Conservation (phyloP, 2,888 invertebrate genomes). For the Noctua pronuba region DNA sequence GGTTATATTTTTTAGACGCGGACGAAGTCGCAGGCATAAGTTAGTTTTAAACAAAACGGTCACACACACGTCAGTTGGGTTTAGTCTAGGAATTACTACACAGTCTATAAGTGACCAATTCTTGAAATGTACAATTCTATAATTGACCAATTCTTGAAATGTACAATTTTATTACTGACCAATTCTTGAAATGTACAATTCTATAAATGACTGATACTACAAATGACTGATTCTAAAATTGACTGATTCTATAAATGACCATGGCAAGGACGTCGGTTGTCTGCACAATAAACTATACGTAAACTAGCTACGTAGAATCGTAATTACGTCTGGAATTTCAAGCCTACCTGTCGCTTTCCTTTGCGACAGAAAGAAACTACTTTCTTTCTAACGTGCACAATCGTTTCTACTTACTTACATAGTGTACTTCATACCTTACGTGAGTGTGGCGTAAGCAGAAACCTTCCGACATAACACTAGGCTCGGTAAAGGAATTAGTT, state of each 20-base stretch:
- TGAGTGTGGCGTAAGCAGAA: constrained; percentile 17
- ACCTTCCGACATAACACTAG: constrained; percentile 48
- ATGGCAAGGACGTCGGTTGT: not conserved
- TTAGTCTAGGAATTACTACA: no score
- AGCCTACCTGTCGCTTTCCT: constrained; percentile 51
- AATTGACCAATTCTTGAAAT: no score
- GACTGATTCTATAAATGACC: no score
- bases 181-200: no score
- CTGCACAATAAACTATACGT: constrained; percentile 2
- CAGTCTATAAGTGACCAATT: no score
- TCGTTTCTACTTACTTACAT: constrained; percentile 22
- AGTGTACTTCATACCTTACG: constrained; percentile 39
- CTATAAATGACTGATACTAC: no score
- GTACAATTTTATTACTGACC: no score
- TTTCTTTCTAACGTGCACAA: constrained; percentile 25
- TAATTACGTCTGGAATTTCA: constrained; percentile 51
- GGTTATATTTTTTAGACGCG: no score
- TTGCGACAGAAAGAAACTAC: constrained; percentile 53
- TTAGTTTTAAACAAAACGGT: not conserved
- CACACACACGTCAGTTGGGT: not conserved
- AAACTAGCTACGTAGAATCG: constrained; percentile 25
- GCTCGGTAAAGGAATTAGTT: constrained; percentile 57
- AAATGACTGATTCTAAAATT: no score
- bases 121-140: no score
- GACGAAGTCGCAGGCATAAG: not conserved